Evolutionary conservation across 92 coral and sea anemone species (phyloP).

Genomic region (Bergia puertoricense): DNA sequence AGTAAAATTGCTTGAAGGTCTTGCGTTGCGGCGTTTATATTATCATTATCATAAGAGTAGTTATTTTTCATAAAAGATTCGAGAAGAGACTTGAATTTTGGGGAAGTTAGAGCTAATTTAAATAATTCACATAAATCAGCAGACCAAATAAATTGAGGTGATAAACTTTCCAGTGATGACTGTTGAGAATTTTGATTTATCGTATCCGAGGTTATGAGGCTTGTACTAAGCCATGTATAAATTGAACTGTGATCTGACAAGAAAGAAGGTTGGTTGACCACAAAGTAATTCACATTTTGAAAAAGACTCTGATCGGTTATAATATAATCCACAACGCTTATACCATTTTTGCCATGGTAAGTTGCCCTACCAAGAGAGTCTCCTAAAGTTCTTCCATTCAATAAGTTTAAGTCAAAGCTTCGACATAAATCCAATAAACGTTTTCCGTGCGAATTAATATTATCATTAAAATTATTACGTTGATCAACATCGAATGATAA

Average conservation of each 20-base stretch:
- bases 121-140: no score
- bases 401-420: constrained; percentile 52
- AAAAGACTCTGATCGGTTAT: no score
- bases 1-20: not conserved
- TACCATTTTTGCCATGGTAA: constrained; percentile 52
- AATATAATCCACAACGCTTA: not conserved
- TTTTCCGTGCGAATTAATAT: constrained; percentile 55
- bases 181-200: constrained; percentile 20
- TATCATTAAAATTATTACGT: constrained; percentile 48
- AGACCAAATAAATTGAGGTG: constrained; percentile 38
- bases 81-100: no score
- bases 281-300: no score
- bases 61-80: not conserved
- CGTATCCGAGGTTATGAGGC: constrained; percentile 1
- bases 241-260: not conserved
- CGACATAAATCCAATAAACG: constrained; percentile 54
- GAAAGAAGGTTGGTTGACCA: no score
- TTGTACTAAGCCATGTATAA: constrained; percentile 39
- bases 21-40: not conserved
- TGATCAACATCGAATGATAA: constrained; percentile 3
- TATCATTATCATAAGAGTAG: not conserved
- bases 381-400: constrained; percentile 61
- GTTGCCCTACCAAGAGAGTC: constrained; percentile 56
- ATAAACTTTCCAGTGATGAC: constrained; percentile 24
- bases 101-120: no score